Evolutionary conservation across 2,797 vertebrate genomes (phyloP), one percentile per base, ranked within the genome.

Genomic region (Lophotriccus pileatus): DNA sequence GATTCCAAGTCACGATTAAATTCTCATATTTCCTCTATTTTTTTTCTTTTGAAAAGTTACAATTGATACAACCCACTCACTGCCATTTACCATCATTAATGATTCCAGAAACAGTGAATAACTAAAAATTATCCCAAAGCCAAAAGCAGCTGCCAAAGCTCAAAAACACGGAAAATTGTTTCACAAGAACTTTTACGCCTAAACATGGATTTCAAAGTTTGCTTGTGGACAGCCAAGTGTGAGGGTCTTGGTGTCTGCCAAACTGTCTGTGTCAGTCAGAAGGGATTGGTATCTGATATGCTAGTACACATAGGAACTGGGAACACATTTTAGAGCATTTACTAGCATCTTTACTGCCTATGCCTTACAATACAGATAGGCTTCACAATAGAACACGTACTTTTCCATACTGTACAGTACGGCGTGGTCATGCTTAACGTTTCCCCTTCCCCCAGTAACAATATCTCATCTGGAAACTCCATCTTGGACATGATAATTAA

Each of bases 71-170:
- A 83, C 89, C 93, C 52, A 94, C 89, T 95, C 79, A 62, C 78
- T 94, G 93, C 56, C 95, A 91, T 93, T 93, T 93, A 83, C 56
- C 60, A 78, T 80, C 85, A 91, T 67, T 95, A 95, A 83, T 80
- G 64, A 94, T 94, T 95, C 63, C 49, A 95, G 62, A 90, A 96
- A 74, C 73, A 72, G 17, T 43, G 79, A 96, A 85, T 70, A 94
- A 80, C 68, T 85, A 83, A 92, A 94, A 94, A 72, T 89, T 93
- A 89, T 72, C 14, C 72, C 12, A 27, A 75, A 87, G 39, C 27
- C 78, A 95, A 91, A 91, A 80, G 68, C 55, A 94, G 46, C 68
- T 88, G 82, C 66, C 82, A 91, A 70, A 18, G 43, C 72, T 94
- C 49, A 75, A 88, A 89, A 64, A 1, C 46, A 62, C 37, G n/a